Percentiles rank a stretch among this genome's conserved stretches.
Conservation (phyloP, 2,888 invertebrate genomes). For the Tipula helvola region DNA sequence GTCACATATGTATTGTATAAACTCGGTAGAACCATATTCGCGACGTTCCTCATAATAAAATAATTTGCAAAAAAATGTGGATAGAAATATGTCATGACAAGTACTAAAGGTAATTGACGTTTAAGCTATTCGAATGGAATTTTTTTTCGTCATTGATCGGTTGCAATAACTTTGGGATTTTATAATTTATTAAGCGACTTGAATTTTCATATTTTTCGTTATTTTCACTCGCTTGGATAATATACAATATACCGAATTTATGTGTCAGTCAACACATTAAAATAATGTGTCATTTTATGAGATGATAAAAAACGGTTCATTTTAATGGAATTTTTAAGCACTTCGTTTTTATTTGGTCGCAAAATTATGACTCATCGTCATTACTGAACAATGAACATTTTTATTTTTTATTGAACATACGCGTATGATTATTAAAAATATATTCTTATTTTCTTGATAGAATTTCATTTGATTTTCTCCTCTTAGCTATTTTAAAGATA, state of each 20-base stretch:
- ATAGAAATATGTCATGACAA: too few species aligned
- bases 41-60: not conserved
- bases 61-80: not conserved
- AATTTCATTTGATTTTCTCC: too few species aligned
- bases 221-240: too few species aligned
- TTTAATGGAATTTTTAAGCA: not conserved
- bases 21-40: not conserved
- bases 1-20: not conserved
- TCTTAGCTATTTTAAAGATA: too few species aligned
- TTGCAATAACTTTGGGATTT: not conserved
- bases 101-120: too few species aligned
- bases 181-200: too few species aligned
- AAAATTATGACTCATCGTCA: not conserved
- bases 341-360: not conserved
- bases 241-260: too few species aligned
- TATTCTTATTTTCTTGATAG: not conserved
- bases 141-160: not conserved
- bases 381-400: not conserved
- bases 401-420: not conserved
- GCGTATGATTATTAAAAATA: not conserved
- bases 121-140: not conserved
- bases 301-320: not conserved
- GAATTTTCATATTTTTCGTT: too few species aligned
- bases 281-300: not conserved
- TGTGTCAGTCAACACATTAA: not conserved